Evolutionary conservation across 2,113 vertebrate genomes (phyloP).

Genomic region (Gasterosteus aculeatus): DNA sequence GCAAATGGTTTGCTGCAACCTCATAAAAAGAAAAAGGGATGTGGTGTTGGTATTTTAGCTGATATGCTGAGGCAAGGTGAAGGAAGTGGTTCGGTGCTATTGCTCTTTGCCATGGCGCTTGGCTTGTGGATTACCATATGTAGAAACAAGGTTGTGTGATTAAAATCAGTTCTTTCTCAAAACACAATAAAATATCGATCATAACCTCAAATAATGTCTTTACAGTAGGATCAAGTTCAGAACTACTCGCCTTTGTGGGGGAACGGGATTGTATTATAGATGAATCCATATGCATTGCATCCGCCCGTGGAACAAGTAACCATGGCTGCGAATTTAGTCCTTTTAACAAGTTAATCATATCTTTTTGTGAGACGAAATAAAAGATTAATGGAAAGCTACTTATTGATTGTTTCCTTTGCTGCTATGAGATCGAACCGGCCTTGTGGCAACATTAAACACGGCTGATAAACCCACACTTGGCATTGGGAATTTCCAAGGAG

Average conservation of each 20-base stretch:
- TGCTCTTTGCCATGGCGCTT: constrained; percentile 43
- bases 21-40: constrained; percentile 65
- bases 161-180: constrained; percentile 14
- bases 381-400: constrained; percentile 4
- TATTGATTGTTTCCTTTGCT: constrained; percentile 21
- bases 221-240: neutral
- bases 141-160: constrained; percentile 39
- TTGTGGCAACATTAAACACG: constrained; percentile 28
- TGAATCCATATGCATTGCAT: neutral
- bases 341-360: neutral
- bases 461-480: constrained; percentile 14
- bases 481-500: constrained; percentile 15
- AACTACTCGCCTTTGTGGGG: neutral
- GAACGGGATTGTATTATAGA: neutral
- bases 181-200: neutral
- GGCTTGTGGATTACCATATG: constrained; percentile 58
- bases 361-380: neutral
- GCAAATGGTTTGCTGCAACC: constrained; percentile 73
- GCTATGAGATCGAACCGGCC: constrained; percentile 9
- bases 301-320: neutral
- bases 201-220: constrained; percentile 1
- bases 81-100: constrained; percentile 50
- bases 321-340: neutral
- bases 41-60: constrained; percentile 67
- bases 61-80: constrained; percentile 69